phyloP scores from a whole-genome alignment of 2,888 invertebrate species.

The Lordiphosa andalusiaca region DNA sequence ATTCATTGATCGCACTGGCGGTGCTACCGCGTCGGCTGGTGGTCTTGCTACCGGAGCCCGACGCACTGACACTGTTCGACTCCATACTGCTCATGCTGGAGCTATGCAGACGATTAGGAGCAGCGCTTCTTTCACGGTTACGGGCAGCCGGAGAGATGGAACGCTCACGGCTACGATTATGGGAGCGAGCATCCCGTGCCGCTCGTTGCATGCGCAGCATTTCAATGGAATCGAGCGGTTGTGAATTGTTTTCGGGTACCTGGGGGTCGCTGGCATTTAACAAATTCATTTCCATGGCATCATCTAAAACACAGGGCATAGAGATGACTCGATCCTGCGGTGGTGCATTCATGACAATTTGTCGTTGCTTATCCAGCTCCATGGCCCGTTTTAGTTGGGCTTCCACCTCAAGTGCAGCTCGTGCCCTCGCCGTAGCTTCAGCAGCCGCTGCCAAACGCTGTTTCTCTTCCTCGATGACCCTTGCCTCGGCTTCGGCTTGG shows the following conservation, averaged over 20 bases:
- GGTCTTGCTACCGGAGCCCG: constrained; percentile 50
- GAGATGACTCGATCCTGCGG: constrained; percentile 59
- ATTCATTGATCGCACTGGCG: constrained; percentile 52
- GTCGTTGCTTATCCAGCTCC: constrained; percentile 30
- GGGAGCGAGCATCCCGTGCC: constrained; percentile 54
- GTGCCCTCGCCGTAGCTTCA: constrained; percentile 41
- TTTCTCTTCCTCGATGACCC: constrained; percentile 33
- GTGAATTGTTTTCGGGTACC: constrained; percentile 33
- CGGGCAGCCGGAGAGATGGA: constrained; percentile 56
- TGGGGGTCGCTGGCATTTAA: constrained; percentile 22
- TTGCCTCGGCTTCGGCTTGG: constrained; percentile 39
- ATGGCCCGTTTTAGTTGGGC: constrained; percentile 36
- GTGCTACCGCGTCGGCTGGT: constrained; percentile 67
- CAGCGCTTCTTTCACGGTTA: constrained; percentile 64
- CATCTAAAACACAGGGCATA: constrained; percentile 61
- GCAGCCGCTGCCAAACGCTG: constrained; percentile 25
- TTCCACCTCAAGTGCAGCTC: constrained; percentile 52
- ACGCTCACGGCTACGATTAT: constrained; percentile 57
- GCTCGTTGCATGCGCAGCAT: constrained; percentile 67
- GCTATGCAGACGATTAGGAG: constrained; percentile 73
- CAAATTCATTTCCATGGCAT: constrained; percentile 59
- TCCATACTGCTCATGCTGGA: constrained; percentile 72
- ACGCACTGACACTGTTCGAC: constrained; percentile 50
- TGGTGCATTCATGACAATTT: constrained; percentile 32
- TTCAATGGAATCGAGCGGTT: constrained; percentile 70